These are phyloP conservation scores for Psittacula cyanocephala DNA, from an alignment of 2,113 vertebrate species.

Conservation along the genomic window DNA sequence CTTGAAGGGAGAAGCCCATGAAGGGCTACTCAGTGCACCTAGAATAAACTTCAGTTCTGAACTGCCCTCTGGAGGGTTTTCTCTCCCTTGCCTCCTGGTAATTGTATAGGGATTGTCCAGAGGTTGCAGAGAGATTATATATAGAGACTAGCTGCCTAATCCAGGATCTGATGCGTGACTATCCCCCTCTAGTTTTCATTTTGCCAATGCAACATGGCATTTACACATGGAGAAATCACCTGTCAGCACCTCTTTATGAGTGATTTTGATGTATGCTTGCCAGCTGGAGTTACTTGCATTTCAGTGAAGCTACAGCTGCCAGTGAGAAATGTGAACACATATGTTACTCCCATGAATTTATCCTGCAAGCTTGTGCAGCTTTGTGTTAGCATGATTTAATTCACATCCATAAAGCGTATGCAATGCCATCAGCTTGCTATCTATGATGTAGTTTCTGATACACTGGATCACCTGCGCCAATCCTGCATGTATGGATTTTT, in stretches of 20 bases:
- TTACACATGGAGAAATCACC: neutral
- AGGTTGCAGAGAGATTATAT: neutral
- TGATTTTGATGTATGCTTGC: neutral
- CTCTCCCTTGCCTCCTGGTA: neutral
- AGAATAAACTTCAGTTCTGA: neutral
- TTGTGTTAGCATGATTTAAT: neutral
- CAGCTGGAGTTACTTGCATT: neutral
- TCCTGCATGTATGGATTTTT: neutral
- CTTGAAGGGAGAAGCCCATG: neutral
- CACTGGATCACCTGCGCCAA: rapidly evolving
- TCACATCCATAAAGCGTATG: neutral
- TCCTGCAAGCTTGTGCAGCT: neutral
- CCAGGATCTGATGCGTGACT: neutral
- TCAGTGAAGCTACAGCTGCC: neutral
- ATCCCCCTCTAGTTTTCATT: neutral
- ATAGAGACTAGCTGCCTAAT: neutral
- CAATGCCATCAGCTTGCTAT: neutral
- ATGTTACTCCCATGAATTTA: neutral
- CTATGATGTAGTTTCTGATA: neutral
- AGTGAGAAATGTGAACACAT: neutral
- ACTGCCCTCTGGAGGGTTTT: neutral
- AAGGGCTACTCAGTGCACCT: neutral
- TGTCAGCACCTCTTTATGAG: neutral
- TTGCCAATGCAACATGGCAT: neutral
- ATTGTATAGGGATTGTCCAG: neutral